These are phyloP conservation scores for Butastur rufipennis DNA, from an alignment of 2,113 vertebrate species.

Conservation along the genomic window DNA sequence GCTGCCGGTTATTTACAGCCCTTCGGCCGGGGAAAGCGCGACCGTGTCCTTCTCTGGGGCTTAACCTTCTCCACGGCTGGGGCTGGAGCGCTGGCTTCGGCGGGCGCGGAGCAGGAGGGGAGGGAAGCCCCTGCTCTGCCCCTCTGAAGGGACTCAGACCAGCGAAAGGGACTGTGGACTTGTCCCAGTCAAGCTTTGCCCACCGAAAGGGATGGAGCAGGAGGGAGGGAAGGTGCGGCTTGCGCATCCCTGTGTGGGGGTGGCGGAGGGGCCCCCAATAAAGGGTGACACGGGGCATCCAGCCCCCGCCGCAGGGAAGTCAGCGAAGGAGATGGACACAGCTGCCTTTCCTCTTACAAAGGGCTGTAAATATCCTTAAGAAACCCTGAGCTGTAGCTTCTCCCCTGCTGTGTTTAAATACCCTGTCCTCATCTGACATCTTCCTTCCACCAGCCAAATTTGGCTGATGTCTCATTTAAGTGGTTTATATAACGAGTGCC, in stretches of 20 bases:
- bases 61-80: not conserved
- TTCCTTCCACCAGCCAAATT: not conserved
- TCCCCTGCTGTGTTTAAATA: not conserved
- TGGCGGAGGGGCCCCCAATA: not conserved
- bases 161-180: not conserved
- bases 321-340: slow-evolving; percentile 19
- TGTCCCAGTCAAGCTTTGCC: not conserved
- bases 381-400: not conserved
- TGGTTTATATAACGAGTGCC: slow-evolving; percentile 27
- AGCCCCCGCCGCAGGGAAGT: slow-evolving; percentile 19
- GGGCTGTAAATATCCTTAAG: not conserved
- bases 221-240: not conserved
- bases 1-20: not conserved
- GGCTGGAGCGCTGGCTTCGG: not conserved
- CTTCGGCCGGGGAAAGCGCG: not conserved
- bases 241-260: not conserved
- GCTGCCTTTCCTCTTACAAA: slow-evolving; percentile 77
- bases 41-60: not conserved
- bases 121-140: no score
- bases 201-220: not conserved
- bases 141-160: not conserved
- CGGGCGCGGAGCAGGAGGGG: not conserved
- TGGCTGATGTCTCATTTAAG: not conserved
- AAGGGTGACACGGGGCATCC: not conserved
- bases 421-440: slow-evolving; percentile 23